Conservation (phyloP, 2,797 vertebrate species). For the Oreonectes daqikongensis region DNA sequence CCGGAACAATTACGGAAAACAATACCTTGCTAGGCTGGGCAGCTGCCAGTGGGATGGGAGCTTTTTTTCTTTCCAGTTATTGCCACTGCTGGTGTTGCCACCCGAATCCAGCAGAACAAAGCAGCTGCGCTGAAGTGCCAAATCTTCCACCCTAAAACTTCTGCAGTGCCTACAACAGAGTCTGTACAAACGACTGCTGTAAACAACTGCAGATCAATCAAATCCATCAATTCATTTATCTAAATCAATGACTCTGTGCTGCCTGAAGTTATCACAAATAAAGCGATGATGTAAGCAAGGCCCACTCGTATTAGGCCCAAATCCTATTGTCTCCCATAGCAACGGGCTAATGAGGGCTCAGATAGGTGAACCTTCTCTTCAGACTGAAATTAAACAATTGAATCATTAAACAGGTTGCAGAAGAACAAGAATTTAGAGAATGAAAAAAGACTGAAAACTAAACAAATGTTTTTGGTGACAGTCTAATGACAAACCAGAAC, state of each 20-base stretch:
- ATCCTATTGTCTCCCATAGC: no score
- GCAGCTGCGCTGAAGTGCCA: conserved; percentile 8
- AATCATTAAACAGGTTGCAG: background rate
- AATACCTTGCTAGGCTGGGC: conserved; percentile 67
- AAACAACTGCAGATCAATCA: conserved; percentile 11
- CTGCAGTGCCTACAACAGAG: background rate
- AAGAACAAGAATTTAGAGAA: background rate
- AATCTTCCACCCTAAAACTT: conserved; percentile 1
- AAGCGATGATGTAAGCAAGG: background rate
- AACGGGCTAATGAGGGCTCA: no score
- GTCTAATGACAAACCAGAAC: background rate
- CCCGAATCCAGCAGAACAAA: conserved; percentile 37
- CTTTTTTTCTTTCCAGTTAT: conserved; percentile 20
- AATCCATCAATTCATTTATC: conserved; percentile 14
- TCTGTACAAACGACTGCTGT: conserved; percentile 20
- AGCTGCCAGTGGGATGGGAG: conserved; percentile 34
- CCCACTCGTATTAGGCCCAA: no score
- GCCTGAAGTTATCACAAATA: conserved; percentile 1
- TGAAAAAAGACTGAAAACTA: background rate
- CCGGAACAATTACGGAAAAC: conserved; percentile 77
- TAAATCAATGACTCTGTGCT: conserved; percentile 2
- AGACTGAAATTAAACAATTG: background rate
- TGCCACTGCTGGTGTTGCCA: conserved; percentile 25
- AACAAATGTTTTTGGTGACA: background rate
- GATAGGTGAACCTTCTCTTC: background rate